A percentile compares a stretch with the other conserved stretches of the same genome.
These are phyloP conservation scores for Maniola jurtina DNA, from an alignment of 1,140 invertebrate genomes.

Conservation along the genomic window DNA sequence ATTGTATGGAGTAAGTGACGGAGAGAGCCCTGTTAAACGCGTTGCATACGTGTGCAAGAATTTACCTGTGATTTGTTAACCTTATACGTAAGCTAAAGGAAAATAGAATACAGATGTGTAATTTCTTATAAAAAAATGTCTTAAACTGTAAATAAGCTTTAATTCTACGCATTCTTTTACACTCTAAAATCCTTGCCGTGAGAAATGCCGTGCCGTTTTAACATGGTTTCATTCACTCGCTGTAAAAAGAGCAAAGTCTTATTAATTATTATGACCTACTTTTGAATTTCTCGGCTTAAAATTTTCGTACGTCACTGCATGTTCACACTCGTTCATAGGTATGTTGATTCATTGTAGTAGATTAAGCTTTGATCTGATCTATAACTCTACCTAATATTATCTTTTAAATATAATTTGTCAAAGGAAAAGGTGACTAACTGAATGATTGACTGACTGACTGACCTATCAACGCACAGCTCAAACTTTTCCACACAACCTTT, in stretches of 20 bases:
- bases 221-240: constrained; percentile 6
- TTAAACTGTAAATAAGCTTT: not conserved
- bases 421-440: no score
- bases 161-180: not conserved
- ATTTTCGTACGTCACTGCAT: not conserved
- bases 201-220: constrained; percentile 5
- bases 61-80: no score
- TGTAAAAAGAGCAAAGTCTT: constrained; percentile 14
- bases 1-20: no score
- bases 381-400: not conserved
- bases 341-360: not conserved
- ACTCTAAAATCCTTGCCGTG: constrained; percentile 10
- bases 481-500: no score
- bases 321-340: not conserved
- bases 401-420: not conserved
- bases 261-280: constrained; percentile 12
- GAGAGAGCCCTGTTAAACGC: no score
- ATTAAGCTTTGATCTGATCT: not conserved
- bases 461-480: no score
- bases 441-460: no score
- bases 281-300: not conserved
- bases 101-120: not conserved
- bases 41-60: no score
- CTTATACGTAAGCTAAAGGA: no score
- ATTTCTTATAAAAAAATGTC: not conserved